These are phyloP conservation scores for Onthophagus taurus DNA, from an alignment of 1,140 invertebrate species.

Conservation along the genomic window DNA sequence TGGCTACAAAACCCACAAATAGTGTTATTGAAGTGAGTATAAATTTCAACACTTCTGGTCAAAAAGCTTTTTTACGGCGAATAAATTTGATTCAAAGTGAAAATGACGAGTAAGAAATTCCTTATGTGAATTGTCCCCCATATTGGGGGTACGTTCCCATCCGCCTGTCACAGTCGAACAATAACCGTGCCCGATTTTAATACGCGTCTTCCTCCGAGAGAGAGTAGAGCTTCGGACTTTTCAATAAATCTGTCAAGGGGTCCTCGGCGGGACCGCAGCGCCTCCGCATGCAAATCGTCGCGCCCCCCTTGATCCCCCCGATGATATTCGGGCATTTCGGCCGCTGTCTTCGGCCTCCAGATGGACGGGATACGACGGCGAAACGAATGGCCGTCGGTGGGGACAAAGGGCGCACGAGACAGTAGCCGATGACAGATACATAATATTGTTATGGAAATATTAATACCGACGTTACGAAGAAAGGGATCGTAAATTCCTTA, in stretches of 20 bases:
- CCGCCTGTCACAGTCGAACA: too few species aligned
- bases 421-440: conserved; percentile 27
- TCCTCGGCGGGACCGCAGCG: neutral
- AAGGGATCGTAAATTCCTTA: neutral
- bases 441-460: conserved; percentile 36
- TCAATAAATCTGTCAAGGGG: conserved; percentile 33
- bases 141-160: too few species aligned
- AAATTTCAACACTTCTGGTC: too few species aligned
- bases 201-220: neutral
- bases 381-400: conserved; percentile 26
- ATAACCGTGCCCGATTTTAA: too few species aligned
- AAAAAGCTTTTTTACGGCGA: too few species aligned
- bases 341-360: neutral
- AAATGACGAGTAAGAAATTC: too few species aligned
- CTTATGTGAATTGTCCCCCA: too few species aligned
- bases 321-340: conserved; percentile 16
- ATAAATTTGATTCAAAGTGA: too few species aligned
- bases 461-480: conserved; percentile 24
- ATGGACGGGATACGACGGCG: conserved; percentile 14
- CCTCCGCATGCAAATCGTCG: neutral
- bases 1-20: too few species aligned
- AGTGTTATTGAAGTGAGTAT: too few species aligned
- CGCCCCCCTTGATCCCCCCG: conserved; percentile 8
- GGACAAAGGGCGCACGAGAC: conserved; percentile 19
- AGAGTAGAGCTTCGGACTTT: conserved; percentile 9